Evolutionary conservation across 2,113 vertebrate genomes (phyloP), one percentile per base, ranked within the genome.

Genomic region (Oncorhynchus keta): DNA sequence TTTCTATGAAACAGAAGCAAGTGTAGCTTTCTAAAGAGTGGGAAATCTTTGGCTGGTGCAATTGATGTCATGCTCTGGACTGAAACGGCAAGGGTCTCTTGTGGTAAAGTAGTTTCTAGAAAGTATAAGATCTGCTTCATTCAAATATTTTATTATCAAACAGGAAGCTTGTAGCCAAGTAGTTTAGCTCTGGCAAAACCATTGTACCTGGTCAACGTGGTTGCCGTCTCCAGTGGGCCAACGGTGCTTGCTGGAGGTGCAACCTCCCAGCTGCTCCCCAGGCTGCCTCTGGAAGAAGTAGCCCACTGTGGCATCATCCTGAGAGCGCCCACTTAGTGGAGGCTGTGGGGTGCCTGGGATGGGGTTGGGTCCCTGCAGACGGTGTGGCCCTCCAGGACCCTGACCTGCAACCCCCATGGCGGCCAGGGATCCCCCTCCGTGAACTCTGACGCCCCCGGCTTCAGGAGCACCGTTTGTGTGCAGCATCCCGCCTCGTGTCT

Each of bases 251-350:
- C 85, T 89, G 39, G 90, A 86, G n/a, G 76, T 78, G 81, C 89
- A 94, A 59, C 85, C 90, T 16, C 87, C 86, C 2, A 93, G 76
- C 81, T 93, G 91, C 84, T 93, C 93, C 45, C 87, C 93, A 9
- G 89, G 84, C 76, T 92, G 93, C 79, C 92, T 86, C 86, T 93
- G 93, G 84, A 93, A 94, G 76, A 93, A 95, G 91, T 89, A 94
- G 24, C 90, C 92, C 67, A 84, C 92, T 1, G 92, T 87, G 62
- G 90, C 91, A 7, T 86, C 89, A 73, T 92, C 92, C 89, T 92
- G 91, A 75, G 91, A 95, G 65, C 79, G 39, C 1, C 88, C 93
- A 9, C 90, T 89, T 22, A 95, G 79, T 0, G 83, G 86, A n/a
- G 92, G 85, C 82, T 84, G 93, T 1, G 88, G 92, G 65, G 87